These are phyloP conservation scores for Odontesthes bonariensis DNA, from an alignment of 2,113 vertebrate species.

Conservation along the genomic window DNA sequence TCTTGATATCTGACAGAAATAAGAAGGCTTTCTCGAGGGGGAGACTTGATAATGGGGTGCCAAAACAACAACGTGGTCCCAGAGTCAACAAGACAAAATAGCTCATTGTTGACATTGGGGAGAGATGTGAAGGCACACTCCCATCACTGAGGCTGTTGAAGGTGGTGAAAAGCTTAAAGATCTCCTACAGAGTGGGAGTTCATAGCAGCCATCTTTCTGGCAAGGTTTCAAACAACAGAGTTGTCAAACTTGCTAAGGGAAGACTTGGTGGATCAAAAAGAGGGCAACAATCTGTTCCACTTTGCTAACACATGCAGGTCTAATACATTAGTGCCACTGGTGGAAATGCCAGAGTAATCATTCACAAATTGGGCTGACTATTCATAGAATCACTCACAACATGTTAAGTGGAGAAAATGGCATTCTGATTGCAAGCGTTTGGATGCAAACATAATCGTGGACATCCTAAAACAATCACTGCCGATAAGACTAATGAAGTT, in stretches of 20 bases:
- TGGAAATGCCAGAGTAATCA: constrained; percentile 53
- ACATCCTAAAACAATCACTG: constrained; percentile 44
- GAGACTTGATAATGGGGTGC: constrained; percentile 47
- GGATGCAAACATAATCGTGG: constrained; percentile 24
- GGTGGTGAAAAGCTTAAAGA: constrained; percentile 37
- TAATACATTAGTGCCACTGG: constrained; percentile 58
- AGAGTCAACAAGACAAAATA: constrained; percentile 36
- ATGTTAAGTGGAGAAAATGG: constrained; percentile 37
- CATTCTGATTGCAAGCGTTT: constrained; percentile 35
- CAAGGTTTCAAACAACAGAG: constrained; percentile 53
- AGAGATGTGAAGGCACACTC: constrained; percentile 34
- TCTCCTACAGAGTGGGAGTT: constrained; percentile 55
- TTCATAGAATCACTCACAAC: constrained; percentile 43
- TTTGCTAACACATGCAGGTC: constrained; percentile 45
- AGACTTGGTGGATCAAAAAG: constrained; percentile 42
- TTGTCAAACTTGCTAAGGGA: constrained; percentile 51
- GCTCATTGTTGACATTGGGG: constrained; percentile 28
- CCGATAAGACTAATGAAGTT: constrained; percentile 60
- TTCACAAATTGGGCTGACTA: constrained; percentile 53
- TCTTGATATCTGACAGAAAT: constrained; percentile 22
- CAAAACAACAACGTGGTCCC: constrained; percentile 28
- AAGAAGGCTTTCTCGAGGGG: background rate
- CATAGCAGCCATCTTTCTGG: constrained; percentile 40
- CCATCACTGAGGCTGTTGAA: constrained; percentile 31
- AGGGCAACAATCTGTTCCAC: constrained; percentile 54